Conservation (phyloP, 2,113 vertebrate species). For the Gorsachius goisagi region DNA sequence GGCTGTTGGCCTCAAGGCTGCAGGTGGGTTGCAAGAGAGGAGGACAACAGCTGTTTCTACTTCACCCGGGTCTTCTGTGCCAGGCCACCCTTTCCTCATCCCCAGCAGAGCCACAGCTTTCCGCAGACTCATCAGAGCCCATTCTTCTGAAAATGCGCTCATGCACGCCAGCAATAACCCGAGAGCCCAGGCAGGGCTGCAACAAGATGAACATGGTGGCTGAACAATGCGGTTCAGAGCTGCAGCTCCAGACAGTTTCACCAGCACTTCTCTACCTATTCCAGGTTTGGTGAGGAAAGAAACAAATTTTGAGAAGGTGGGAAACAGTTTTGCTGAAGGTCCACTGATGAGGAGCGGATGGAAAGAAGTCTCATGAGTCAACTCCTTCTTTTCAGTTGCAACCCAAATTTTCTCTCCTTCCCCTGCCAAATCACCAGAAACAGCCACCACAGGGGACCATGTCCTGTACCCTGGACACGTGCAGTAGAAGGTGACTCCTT, state of each 20-base stretch:
- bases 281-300: background rate
- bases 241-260: background rate
- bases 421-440: background rate
- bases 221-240: background rate
- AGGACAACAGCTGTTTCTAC: slow-evolving; percentile 23
- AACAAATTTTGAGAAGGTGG: background rate
- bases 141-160: slow-evolving; percentile 11
- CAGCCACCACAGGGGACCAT: background rate
- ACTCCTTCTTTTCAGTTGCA: background rate
- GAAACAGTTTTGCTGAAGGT: background rate
- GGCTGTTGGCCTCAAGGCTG: background rate
- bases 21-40: background rate
- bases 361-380: background rate
- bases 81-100: background rate
- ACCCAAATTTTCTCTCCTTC: background rate
- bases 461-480: background rate
- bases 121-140: background rate
- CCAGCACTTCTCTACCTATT: background rate
- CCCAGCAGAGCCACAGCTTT: background rate
- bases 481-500: background rate
- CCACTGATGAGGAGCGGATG: background rate
- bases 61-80: background rate
- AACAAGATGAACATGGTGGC: background rate
- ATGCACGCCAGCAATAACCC: background rate
- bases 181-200: background rate